Base-by-base conservation (phyloP, 1,140 invertebrate genomes). In the Chironomus tepperi region DNA sequence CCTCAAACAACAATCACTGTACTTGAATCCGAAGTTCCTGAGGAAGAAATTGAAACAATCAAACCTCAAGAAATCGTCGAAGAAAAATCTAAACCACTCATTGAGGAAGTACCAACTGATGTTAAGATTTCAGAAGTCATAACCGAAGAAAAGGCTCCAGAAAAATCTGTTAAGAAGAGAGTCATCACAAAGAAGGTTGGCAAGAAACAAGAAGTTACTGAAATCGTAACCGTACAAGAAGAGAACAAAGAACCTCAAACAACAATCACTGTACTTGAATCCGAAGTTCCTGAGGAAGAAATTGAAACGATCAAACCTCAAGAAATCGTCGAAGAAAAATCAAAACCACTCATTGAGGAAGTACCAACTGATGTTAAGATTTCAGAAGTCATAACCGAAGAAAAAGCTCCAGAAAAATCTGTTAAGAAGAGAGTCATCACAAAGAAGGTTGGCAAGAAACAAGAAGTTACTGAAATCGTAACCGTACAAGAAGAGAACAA, bases 191-290 rank as follows among this genome's bases (percentile, higher is more conserved):
- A 77, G 76, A 79, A 81, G 72, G 67, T 76, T 43, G 77, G 76
- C 67, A 77, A 78, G 1, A 82, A 80, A 75, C 81, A 86, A 24
- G 83, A 85, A 64, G 81, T 84, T 74, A 80, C 83, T 19, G 80
- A 84, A 73, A 84, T 84, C 0, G 81, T 83, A 8, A 81, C 81
- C 15, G 80, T 83, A 74, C 78, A 83, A 76, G 81, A 79, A 74
- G 83, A 81, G 34, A 80, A 78, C 24, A 80, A 79, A 73, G 74
- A 77, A 43, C 81, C 81, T 73, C 76, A 76, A 43, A 80, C 79
- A 16, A 77, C 79, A 65, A 76, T 79, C n/a, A 76, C 74, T 16
- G 76, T 78, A 74, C 42, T 43, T 34, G 73, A 73, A 24, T 43
- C 75, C 21, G 72, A 75, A 24, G 70, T 79, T 75, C 73, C 80